Evolutionary conservation across 2,113 vertebrate genomes (phyloP).

Genomic region (Sinocyclocheilus anophthalmus): DNA sequence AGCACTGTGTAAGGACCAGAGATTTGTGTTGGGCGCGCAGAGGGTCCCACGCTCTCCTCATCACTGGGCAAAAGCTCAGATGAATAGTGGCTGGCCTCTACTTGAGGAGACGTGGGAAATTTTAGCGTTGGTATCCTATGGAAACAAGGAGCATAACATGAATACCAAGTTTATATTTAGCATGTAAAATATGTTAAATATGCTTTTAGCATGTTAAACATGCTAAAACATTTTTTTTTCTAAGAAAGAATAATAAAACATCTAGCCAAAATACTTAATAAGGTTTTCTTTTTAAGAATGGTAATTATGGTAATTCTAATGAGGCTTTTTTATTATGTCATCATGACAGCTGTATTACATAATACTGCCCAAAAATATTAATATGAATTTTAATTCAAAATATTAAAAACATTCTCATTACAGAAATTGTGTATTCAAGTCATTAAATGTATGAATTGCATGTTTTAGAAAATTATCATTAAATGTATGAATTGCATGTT

Average conservation of each 20-base stretch:
- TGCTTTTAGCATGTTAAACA: too few species aligned
- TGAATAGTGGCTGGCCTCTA: slow-evolving; percentile 37
- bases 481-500: background rate
- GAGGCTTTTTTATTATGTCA: background rate
- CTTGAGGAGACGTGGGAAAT: slow-evolving; percentile 45
- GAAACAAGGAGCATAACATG: slow-evolving; percentile 33
- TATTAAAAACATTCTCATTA: background rate
- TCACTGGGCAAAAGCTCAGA: slow-evolving; percentile 47
- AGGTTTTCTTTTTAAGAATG: background rate
- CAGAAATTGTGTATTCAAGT: background rate
- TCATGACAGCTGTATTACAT: background rate
- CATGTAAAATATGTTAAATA: too few species aligned
- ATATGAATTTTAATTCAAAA: background rate
- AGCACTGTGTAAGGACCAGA: slow-evolving; percentile 62
- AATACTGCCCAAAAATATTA: background rate
- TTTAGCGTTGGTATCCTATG: slow-evolving; percentile 56
- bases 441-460: background rate
- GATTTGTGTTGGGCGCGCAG: slow-evolving; percentile 30
- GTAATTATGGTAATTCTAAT: background rate
- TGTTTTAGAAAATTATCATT: background rate
- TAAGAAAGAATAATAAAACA: background rate
- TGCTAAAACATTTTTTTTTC: background rate
- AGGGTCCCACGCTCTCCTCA: slow-evolving; percentile 34
- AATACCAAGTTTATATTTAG: background rate
- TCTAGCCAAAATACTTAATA: background rate